Base-by-base conservation (phyloP, 2,797 vertebrate species). In the Cetoscarus ocellatus region DNA sequence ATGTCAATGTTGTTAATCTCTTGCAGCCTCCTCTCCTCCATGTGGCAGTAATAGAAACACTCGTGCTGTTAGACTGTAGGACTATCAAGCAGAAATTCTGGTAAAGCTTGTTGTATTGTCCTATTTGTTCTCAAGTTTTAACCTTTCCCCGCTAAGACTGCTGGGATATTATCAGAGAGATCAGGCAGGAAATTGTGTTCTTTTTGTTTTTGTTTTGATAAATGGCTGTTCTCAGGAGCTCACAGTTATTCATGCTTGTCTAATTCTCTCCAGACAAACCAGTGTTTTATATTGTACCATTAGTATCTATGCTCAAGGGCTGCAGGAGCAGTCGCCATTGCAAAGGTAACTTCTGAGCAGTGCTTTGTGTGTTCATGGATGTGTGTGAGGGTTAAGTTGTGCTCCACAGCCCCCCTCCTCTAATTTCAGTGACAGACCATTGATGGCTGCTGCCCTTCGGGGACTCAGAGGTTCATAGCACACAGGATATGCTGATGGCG, bases 1-100 rank as follows among this genome's bases (percentile, higher is more conserved):
- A 69, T 88, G 80, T 82, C 70, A 73, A 70, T 84, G 61, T 70
- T 70, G 51, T 74, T 56, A 62, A 79, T 54, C 60, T 63, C 53
- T 67, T 47, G 11, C 18, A 67, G 55, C 44, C 47, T 67, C 51
- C 56, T 35, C n/a, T n/a, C 47, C 15, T 7, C 9, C 36, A 14
- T 64, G 14, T 63, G 27, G 27, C 27, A 57, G 68, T n/a, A 60
- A 44, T 62, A 62, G 67, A 50, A 50, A 40, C 50, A 77, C 2
- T 27, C 27, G 4, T 27, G 40, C 39, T 48, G 52, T 54, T 27
- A 58, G 18, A 17, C 8, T 49, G 36, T 54, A 63, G 12, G 43
- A 44, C 14, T 13, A 13, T 14, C 11, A 1, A 6, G 43, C 43
- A 14, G 12, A 44, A 44, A 43, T 12, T 1, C 4, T 42, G 40